phyloP scores from a whole-genome alignment of 2,888 invertebrate species.

The Sinhomidia bicolor region DNA sequence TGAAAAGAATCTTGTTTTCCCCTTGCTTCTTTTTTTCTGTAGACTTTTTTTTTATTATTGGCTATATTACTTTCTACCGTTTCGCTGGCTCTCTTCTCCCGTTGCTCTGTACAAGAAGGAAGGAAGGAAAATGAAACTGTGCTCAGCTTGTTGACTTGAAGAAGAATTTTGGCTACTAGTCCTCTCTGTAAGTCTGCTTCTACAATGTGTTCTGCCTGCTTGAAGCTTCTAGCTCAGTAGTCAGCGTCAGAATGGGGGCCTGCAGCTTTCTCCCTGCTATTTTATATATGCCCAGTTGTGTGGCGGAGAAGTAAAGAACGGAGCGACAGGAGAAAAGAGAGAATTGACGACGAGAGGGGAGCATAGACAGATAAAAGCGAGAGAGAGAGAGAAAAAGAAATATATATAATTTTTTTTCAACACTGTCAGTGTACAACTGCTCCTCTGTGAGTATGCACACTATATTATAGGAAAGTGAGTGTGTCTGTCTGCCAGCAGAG shows the following conservation, averaged over 20 bases:
- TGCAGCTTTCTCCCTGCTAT: conserved; percentile 52
- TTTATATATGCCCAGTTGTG: conserved; percentile 56
- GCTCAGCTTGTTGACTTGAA: conserved; percentile 19
- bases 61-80: background rate
- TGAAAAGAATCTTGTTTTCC: conserved; percentile 9
- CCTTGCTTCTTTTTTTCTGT: background rate
- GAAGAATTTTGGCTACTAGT: too few relatives aligned
- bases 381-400: background rate
- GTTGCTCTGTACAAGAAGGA: background rate
- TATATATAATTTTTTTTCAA: background rate
- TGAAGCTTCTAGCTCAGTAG: conserved; percentile 41
- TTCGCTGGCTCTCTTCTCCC: background rate
- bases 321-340: background rate
- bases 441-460: conserved; percentile 27
- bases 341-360: conserved; percentile 12
- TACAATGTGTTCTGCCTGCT: background rate
- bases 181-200: background rate
- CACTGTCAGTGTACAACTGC: conserved; percentile 33
- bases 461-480: background rate
- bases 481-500: conserved; percentile 9
- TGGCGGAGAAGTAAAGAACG: conserved; percentile 27
- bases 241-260: conserved; percentile 52
- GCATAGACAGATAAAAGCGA: background rate
- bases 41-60: conserved; percentile 10
- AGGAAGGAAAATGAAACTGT: background rate